Evolutionary conservation across 2,113 vertebrate genomes (phyloP).

Genomic region (Cyanoderma ruficeps): DNA sequence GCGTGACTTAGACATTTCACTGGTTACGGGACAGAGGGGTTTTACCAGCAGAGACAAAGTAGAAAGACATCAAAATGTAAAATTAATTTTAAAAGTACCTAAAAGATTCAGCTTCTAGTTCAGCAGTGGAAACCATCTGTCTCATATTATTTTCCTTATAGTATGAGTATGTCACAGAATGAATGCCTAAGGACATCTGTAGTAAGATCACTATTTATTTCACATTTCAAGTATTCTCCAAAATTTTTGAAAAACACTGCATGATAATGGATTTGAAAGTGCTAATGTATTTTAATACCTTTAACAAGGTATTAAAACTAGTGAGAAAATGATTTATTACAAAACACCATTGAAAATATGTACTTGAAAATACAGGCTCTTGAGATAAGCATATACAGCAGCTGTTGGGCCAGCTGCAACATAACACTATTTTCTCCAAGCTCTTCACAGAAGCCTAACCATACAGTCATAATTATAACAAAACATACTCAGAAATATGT

Average conservation of each 20-base stretch:
- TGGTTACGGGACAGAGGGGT: background rate
- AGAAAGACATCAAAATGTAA: conserved; percentile 33
- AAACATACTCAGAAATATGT: background rate
- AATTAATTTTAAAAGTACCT: conserved; percentile 25
- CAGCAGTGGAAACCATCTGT: background rate
- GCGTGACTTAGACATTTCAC: background rate
- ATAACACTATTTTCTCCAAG: conserved; percentile 25
- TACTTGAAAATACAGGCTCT: conserved; percentile 49
- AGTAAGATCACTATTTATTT: conserved; percentile 42
- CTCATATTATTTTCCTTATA: background rate
- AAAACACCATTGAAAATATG: conserved; percentile 31
- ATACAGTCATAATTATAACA: conserved; percentile 23
- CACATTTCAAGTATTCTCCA: conserved; percentile 14
- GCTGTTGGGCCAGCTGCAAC: conserved; percentile 48
- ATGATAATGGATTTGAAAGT: conserved; percentile 42
- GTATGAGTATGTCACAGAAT: background rate
- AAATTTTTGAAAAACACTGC: background rate
- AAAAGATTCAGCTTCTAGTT: conserved; percentile 11
- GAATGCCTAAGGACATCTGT: conserved; percentile 53
- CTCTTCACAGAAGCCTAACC: conserved; percentile 23
- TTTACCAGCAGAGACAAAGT: background rate
- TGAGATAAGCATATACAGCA: conserved; percentile 37
- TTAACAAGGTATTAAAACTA: conserved; percentile 43
- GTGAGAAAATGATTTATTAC: conserved; percentile 17
- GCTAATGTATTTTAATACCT: conserved; percentile 36